These are phyloP conservation scores for Ctenopoma multispine DNA, from an alignment of 2,797 vertebrate genomes.

Conservation along the genomic window DNA sequence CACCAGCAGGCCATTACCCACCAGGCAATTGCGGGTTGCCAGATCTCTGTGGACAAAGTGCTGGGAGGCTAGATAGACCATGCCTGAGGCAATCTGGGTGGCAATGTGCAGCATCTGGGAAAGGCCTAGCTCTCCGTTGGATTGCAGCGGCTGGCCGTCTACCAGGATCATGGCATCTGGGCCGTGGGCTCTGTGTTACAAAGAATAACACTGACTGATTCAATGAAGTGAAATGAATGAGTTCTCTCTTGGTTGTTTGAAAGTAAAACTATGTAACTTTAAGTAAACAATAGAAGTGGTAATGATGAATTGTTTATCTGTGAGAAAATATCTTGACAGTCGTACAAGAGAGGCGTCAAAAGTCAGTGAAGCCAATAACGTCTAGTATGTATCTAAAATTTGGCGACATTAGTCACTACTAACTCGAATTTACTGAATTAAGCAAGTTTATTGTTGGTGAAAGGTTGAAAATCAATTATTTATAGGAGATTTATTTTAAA, in stretches of 20 bases:
- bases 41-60: conserved; percentile 99
- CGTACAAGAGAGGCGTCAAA: neutral
- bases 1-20: conserved; percentile 95
- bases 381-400: too few species aligned
- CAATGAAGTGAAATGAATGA: neutral
- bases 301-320: conserved; percentile 1
- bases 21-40: conserved; percentile 98
- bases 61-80: conserved; percentile 98
- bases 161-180: conserved; percentile 98
- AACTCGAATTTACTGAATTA: too few species aligned
- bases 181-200: conserved; percentile 90
- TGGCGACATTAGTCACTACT: too few species aligned
- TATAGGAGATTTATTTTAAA: neutral
- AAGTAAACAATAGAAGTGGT: neutral
- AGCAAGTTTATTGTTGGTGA: neutral
- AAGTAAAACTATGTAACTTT: neutral
- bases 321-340: neutral
- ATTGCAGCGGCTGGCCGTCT: conserved; percentile 95
- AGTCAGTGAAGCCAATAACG: too few species aligned
- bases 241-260: neutral
- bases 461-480: neutral
- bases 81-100: conserved; percentile 96
- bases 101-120: conserved; percentile 98
- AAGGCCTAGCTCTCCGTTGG: conserved; percentile 94
- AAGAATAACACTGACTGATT: conserved; percentile 9